A percentile compares a stretch with the other conserved stretches of the same genome.
These are phyloP conservation scores for Liasis olivaceus DNA, from an alignment of 2,797 vertebrate species.

Conservation along the genomic window DNA sequence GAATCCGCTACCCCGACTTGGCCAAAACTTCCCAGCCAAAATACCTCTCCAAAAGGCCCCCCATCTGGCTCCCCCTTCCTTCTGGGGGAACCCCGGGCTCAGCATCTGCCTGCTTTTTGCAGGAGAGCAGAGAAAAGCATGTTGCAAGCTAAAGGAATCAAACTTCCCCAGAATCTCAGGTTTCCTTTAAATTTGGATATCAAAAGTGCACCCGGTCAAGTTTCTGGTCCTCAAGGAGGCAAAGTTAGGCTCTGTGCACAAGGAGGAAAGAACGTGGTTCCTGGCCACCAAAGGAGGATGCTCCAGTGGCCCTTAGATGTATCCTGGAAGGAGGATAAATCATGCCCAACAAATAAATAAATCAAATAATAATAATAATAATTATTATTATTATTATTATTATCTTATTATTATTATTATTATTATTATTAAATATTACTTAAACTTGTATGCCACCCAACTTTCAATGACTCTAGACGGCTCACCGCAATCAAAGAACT, in stretches of 20 bases:
- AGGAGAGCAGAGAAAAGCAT: background rate
- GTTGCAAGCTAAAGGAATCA: background rate
- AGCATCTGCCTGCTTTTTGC: background rate
- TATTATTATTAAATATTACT: background rate
- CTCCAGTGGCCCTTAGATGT: background rate
- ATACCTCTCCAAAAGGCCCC: background rate
- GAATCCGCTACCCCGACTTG: constrained; percentile 24
- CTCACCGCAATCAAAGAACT: background rate
- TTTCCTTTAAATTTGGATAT: background rate
- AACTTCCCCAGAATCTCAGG: background rate
- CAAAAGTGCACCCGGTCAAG: background rate
- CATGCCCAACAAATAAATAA: background rate
- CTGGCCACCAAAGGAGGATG: background rate
- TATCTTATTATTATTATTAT: too few relatives aligned
- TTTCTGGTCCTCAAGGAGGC: background rate
- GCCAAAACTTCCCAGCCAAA: background rate
- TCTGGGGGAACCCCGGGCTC: background rate
- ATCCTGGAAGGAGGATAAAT: background rate
- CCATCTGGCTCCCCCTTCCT: too few relatives aligned
- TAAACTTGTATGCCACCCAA: background rate
- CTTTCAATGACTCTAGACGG: background rate
- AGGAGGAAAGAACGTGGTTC: background rate
- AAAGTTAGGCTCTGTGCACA: background rate
- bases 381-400: too few relatives aligned
- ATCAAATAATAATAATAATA: background rate